Base-by-base conservation (phyloP, 2,888 invertebrate species). In the Epistrophe grossulariae region DNA sequence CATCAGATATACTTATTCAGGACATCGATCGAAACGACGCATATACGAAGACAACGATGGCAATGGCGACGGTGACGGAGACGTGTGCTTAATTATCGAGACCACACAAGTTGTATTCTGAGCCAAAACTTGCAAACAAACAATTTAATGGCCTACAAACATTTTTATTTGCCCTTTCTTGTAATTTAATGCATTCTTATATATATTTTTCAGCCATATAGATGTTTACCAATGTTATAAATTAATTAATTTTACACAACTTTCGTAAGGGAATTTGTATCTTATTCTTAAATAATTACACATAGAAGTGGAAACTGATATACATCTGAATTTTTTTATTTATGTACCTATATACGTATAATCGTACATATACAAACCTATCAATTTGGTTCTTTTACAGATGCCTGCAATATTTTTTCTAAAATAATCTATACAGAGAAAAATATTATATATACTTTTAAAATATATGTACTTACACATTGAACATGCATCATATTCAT, bases 81-180 rank as follows among this genome's bases (percentile, higher is more conserved):
- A 60, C 7, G 17, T n/a, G 38, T 17, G 13, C 28, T 59, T 66
- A 24, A 45, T n/a, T 55, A 66, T 40, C 10, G 17, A 45, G 71
- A 79, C 79, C 79, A 62, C 79, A 71, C 79, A 79, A 62, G 79
- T 71, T 35, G 78, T 40, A 2, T 40, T 38, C 3, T 40, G 19
- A 35, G 19, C 13, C 9, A 55, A 55, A 55, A 31, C 1, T 31
- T 55, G 55, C 55, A 55, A 28, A 31, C 19, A 31, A 4, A 15
- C 28, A 55, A 28, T 55, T 55, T 55, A 31, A 55, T 55, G 28
- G 24, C 24, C 52, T 15, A 28, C 24, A 55, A 55, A 55, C 28
- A 55, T 55, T 13, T n/a, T 55, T 15, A 55, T 28, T 31, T 8
- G 8, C 2, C 28, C 0, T 52, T 28, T 28, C 1, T 31, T 55